Evolutionary conservation across 2,797 vertebrate genomes (phyloP).

Genomic region (Sebastes taczanowskii): DNA sequence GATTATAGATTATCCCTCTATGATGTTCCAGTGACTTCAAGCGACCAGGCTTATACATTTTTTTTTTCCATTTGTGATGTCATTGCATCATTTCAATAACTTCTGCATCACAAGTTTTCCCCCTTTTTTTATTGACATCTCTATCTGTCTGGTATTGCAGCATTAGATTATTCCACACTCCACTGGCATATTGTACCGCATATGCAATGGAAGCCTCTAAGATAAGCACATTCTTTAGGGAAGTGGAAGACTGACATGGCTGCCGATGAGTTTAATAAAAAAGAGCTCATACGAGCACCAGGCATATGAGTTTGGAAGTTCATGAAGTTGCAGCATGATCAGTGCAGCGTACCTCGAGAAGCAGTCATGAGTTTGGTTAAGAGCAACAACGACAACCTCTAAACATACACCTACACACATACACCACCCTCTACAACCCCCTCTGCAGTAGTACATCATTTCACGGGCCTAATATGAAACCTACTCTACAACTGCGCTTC

Average conservation of each 20-base stretch:
- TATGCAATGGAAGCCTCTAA: not conserved
- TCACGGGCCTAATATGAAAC: conserved; percentile 53
- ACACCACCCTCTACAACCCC: not conserved
- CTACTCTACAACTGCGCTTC: conserved; percentile 54
- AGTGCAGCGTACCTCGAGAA: not conserved
- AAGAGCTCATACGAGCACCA: not conserved
- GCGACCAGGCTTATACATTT: not conserved
- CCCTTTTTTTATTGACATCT: not conserved
- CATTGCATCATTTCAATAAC: not conserved
- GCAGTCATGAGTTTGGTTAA: conserved; percentile 7
- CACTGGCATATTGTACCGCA: not conserved
- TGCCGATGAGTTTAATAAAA: not conserved
- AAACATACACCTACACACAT: not conserved
- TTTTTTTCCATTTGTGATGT: not conserved
- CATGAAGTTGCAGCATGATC: conserved; percentile 24
- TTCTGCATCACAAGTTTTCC: not conserved
- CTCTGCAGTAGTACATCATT: conserved; percentile 58
- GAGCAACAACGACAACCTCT: not conserved
- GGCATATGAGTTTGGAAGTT: conserved; percentile 27
- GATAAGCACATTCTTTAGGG: not conserved
- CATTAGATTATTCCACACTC: conserved; percentile 6
- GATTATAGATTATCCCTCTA: not conserved
- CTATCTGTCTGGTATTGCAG: not conserved
- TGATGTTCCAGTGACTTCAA: not conserved
- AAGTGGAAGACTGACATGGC: not conserved